Conservation (phyloP, 2,797 vertebrate genomes). For the Masticophis lateralis region DNA sequence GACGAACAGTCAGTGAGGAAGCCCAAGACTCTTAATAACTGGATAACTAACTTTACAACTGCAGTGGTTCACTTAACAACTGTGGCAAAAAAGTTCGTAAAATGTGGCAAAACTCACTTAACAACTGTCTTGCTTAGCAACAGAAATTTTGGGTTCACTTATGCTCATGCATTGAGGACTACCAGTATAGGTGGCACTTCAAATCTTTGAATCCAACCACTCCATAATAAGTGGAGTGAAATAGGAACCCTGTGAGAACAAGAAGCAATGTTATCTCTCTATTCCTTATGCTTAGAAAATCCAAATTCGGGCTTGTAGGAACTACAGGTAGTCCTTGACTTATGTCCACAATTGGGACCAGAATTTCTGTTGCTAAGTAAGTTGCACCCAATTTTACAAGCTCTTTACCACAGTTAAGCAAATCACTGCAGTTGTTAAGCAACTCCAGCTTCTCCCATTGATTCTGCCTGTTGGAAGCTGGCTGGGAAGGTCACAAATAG, state of each 20-base stretch:
- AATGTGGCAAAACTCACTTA: neutral
- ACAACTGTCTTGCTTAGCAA: neutral
- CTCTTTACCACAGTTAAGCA: neutral
- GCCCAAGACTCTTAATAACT: neutral
- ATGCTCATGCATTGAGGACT: neutral
- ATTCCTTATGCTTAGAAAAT: neutral
- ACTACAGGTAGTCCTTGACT: neutral
- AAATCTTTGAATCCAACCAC: neutral
- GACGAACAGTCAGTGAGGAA: neutral
- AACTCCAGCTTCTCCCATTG: neutral
- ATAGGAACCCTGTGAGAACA: neutral
- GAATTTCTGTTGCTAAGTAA: neutral
- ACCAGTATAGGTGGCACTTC: neutral
- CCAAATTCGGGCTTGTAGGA: neutral
- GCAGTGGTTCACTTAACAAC: neutral
- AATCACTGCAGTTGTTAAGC: neutral
- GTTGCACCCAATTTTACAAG: neutral
- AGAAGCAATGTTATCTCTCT: neutral
- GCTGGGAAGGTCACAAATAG: neutral
- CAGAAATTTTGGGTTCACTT: neutral
- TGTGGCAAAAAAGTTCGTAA: neutral
- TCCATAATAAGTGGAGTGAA: neutral
- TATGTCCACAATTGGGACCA: neutral
- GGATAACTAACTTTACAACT: neutral
- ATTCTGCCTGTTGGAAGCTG: neutral